These are phyloP conservation scores for Dione vanillae DNA, from an alignment of 2,888 invertebrate species.

Conservation along the genomic window DNA sequence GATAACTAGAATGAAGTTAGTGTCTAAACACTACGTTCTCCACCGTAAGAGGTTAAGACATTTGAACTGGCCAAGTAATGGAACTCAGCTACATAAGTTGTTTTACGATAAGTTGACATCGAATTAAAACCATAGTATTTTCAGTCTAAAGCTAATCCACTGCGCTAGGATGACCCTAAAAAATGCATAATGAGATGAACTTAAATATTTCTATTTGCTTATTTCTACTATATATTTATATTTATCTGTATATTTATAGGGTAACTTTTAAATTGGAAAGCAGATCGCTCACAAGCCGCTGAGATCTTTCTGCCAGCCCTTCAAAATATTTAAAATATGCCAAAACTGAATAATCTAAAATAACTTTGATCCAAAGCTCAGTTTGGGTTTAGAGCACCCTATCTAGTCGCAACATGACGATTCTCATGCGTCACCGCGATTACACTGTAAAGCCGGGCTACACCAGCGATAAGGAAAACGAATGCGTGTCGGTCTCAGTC, in stretches of 20 bases:
- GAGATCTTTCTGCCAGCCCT: no score
- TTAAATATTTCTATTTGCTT: no score
- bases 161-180: no score
- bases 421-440: constrained; percentile 33
- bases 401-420: constrained; percentile 8
- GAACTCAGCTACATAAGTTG: neutral
- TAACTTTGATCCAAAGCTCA: neutral
- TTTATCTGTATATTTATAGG: no score
- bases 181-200: no score
- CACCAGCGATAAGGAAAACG: constrained; percentile 58
- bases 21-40: neutral
- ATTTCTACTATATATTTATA: no score
- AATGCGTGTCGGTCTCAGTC: constrained; percentile 50
- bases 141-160: no score
- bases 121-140: no score
- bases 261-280: no score
- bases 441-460: constrained; percentile 33
- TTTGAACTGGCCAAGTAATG: neutral
- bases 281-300: no score
- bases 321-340: neutral
- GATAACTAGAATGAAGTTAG: no score
- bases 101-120: neutral
- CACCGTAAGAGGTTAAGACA: neutral
- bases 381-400: constrained; percentile 11
- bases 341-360: neutral